Conservation (phyloP, 2,113 vertebrate genomes). For the Equus quagga region DNA sequence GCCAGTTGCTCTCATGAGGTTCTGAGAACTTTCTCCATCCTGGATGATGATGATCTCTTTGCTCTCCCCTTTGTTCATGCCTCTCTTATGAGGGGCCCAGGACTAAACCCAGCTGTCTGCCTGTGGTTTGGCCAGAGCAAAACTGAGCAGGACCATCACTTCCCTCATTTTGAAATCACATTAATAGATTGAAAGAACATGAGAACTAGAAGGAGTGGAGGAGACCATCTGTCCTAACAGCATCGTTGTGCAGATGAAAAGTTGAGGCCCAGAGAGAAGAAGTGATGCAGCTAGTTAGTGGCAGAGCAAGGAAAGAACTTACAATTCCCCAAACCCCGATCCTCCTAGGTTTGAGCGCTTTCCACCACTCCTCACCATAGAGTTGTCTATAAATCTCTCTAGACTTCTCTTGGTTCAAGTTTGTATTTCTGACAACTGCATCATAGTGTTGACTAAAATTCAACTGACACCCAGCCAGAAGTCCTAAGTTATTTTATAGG, state of each 20-base stretch:
- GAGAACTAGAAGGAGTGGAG: neutral
- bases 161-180: neutral
- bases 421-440: neutral
- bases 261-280: neutral
- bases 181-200: neutral
- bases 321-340: neutral
- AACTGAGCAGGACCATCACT: neutral
- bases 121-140: neutral
- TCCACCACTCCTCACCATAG: no score
- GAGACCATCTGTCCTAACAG: neutral
- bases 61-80: neutral
- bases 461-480: neutral
- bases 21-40: neutral
- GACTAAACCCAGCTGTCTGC: neutral
- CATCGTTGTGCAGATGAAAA: neutral
- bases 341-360: neutral
- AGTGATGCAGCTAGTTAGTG: neutral
- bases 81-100: neutral
- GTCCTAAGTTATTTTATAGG: neutral
- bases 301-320: neutral
- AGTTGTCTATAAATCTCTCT: neutral
- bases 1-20: neutral
- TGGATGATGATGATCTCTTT: neutral
- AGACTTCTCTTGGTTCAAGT: neutral
- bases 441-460: neutral